Evolutionary conservation across 1,140 invertebrate species (phyloP), one percentile per base, ranked within the genome.

Genomic region (Patella vulgata): DNA sequence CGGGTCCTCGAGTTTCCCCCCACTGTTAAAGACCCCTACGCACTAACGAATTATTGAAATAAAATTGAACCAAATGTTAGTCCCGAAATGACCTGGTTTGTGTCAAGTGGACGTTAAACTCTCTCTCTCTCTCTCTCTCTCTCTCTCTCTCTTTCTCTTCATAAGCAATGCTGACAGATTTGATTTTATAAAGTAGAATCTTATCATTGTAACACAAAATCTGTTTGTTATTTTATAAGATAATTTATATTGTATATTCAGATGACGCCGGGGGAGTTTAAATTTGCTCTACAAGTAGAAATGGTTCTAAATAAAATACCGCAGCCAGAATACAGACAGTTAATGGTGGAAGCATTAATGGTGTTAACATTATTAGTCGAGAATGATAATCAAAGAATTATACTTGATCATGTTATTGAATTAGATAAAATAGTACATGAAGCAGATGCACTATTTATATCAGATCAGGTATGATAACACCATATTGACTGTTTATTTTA

Each of bases 221-320:
- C n/a, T n/a, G n/a, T n/a, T n/a, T n/a, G n/a, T n/a, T n/a, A n/a
- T n/a, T n/a, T n/a, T n/a, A n/a, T n/a, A n/a, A n/a, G 27, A 58
- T 28, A 14, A 12, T 33, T 14, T 11, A 19, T 39, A 14, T 44
- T 54, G 47, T 31, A 17, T 63, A 50, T 50, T 4, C 56, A 84
- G 89, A 99, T 99, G 97, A 99, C 97, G 5, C 89, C 96, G 0
- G 95, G 95, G 33, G 98, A 99, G 84, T 86, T 99, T 60, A 99
- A 99, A 86, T 99, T 99, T 86, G 97, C 97, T 0, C 83, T 99
- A 9, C 93, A 95, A 63, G 96, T 99, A 1, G 98, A 99, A 84
- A 94, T 93, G n/a, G 94, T 97, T 6, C 85, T 99, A 25, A 99
- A 99, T 81, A 91, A 91, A 19, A 97, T 99, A 71, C 95, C 96